A percentile compares a stretch with the other conserved stretches of the same genome.
Evolutionary conservation across 1,140 invertebrate genomes (phyloP).

Genomic region (Drosophila sechellia): DNA sequence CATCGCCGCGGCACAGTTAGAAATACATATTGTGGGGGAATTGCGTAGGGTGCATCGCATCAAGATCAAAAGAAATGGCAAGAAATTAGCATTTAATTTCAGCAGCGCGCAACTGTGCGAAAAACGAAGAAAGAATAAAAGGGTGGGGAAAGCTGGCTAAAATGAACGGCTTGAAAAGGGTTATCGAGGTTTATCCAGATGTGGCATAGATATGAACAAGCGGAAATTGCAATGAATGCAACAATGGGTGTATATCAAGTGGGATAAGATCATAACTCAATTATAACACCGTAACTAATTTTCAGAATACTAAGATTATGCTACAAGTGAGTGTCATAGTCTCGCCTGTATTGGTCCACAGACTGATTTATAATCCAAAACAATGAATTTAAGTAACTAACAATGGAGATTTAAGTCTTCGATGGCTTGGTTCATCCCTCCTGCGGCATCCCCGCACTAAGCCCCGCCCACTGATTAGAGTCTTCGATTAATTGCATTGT

Average conservation of each 20-base stretch:
- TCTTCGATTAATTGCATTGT: conserved; percentile 38
- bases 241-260: background rate
- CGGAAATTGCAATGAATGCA: background rate
- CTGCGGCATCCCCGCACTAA: background rate
- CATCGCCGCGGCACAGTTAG: conserved; percentile 10
- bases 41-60: conserved; percentile 33
- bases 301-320: no score
- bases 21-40: conserved; percentile 18
- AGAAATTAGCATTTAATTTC: conserved; percentile 42
- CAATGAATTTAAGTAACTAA: background rate
- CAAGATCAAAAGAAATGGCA: conserved; percentile 44
- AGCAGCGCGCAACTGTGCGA: conserved; percentile 11
- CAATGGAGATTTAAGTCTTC: background rate
- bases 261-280: background rate
- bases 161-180: conserved; percentile 1
- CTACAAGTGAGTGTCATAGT: no score
- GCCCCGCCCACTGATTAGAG: conserved; percentile 19
- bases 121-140: conserved; percentile 1
- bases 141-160: background rate
- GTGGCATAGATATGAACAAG: background rate
- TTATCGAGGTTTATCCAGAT: conserved; percentile 20
- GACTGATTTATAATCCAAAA: background rate
- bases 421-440: background rate
- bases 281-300: background rate
- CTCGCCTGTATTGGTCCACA: background rate